Conservation (phyloP, 2,113 vertebrate genomes). For the Murina feae region DNA sequence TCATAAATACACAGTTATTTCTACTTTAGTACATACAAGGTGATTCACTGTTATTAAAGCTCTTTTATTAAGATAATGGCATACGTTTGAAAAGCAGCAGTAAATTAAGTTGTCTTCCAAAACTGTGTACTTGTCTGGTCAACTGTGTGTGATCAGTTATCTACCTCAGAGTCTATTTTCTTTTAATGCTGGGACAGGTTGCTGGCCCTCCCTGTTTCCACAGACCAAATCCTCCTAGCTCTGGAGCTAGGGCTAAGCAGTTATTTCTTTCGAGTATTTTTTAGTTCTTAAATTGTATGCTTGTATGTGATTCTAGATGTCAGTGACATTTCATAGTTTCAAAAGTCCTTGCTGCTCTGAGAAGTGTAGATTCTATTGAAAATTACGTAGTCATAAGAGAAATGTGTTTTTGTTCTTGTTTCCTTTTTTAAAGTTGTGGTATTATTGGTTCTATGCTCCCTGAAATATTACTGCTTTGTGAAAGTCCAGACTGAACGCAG, state of each 20-base stretch:
- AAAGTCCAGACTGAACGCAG: constrained; percentile 86
- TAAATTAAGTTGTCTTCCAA: constrained; percentile 92
- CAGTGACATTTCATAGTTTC: constrained; percentile 92
- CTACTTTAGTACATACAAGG: constrained; percentile 82
- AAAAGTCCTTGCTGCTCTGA: constrained; percentile 92
- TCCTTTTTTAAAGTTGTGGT: constrained; percentile 84
- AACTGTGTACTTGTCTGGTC: constrained; percentile 95
- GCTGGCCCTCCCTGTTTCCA: constrained; percentile 96
- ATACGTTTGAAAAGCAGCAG: constrained; percentile 85
- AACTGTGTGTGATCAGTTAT: constrained; percentile 94
- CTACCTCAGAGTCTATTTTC: constrained; percentile 98
- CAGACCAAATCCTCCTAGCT: constrained; percentile 97
- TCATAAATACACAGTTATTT: constrained; percentile 87
- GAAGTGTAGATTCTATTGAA: constrained; percentile 88
- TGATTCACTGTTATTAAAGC: constrained; percentile 85
- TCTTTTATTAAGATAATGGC: constrained; percentile 84
- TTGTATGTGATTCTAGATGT: constrained; percentile 89
- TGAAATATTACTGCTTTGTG: constrained; percentile 88
- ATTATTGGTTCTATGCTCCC: constrained; percentile 90
- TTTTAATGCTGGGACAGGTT: constrained; percentile 93
- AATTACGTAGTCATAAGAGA: constrained; percentile 86
- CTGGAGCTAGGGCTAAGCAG: constrained; percentile 93
- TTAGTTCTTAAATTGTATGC: constrained; percentile 88
- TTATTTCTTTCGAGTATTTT: constrained; percentile 90
- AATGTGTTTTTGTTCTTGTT: constrained; percentile 81